Base-by-base conservation (phyloP, 2,888 invertebrate species). In the Chrysomela aeneicollis region DNA sequence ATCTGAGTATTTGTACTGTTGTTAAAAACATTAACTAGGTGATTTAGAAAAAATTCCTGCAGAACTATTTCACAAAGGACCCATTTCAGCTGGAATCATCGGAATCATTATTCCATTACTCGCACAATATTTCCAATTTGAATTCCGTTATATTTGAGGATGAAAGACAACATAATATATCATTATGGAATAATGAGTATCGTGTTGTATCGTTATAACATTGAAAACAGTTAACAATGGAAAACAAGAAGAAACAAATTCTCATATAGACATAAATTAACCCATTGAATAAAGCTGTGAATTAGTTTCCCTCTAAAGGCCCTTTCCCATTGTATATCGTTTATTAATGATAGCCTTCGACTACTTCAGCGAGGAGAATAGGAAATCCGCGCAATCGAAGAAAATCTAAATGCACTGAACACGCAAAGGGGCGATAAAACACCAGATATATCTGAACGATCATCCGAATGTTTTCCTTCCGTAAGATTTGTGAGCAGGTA, bases 391-490 rank as follows among this genome's bases (percentile, higher is more conserved):
- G 42, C 47, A 55, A 54, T 63, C 55, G 51, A 59, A 65, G 65
- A 61, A 61, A 63, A 42, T 52, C 63, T 58, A 59, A 58, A 63
- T 52, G 47, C 22, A 49, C 52, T 35, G 19, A 51, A 50, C 68
- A 68, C 65, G 68, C 68, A 63, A 68, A 61, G n/a, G 18, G 18
- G n/a, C 32, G 61, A 63, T 68, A 68, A 68, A 66, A 58, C 65
- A 63, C 46, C 46, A 26, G 30, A 26, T 18, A 26, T 26, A 46
- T 46, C 57, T 26, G 22, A 19, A 12, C 8, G 22, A 49, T 47
- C 47, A 47, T 17, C 12, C 19, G 9, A 47, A 18, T 49, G 22
- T 49, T 21, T 49, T 49, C 49, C 49, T 22, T 19, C 4, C 19
- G 21, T 2, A 49, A 22, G n/a, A 21, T 21, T 49, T 21, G 10